Percentiles rank a stretch among this genome's conserved stretches.
Evolutionary conservation across 1,140 invertebrate genomes (phyloP).

Genomic region (Drosophila nannoptera): DNA sequence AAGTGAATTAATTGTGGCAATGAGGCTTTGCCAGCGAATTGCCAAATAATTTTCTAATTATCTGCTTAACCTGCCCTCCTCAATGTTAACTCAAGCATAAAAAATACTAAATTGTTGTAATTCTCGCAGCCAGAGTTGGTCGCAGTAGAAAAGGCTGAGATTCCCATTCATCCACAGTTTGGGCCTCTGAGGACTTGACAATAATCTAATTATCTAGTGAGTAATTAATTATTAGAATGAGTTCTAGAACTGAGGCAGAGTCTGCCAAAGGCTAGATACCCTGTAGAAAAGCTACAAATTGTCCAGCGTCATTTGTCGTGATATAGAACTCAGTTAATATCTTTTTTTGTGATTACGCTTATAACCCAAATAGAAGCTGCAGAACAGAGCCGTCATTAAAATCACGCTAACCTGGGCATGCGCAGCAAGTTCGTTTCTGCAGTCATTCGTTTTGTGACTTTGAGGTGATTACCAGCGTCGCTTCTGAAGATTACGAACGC

Average conservation of each 20-base stretch:
- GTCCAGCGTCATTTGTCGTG: constrained; percentile 58
- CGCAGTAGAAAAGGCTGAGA: no score
- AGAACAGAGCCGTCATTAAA: constrained; percentile 64
- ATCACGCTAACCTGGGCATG: constrained; percentile 67
- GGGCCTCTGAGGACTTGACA: constrained; percentile 11
- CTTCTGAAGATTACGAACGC: constrained; percentile 53
- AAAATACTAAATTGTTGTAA: no score
- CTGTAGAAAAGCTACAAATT: constrained; percentile 15
- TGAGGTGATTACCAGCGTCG: constrained; percentile 57
- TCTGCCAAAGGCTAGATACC: not conserved
- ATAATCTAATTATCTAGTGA: constrained; percentile 6
- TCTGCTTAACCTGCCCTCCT: constrained; percentile 1
- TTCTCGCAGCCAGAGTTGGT: no score
- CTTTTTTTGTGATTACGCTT: constrained; percentile 5
- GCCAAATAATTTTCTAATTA: constrained; percentile 24
- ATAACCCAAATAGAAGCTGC: constrained; percentile 30
- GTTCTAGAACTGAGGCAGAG: not conserved
- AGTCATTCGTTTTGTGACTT: constrained; percentile 44
- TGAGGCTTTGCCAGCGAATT: constrained; percentile 34
- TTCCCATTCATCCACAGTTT: not conserved
- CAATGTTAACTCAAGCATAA: constrained; percentile 1
- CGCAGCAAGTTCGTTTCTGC: constrained; percentile 52
- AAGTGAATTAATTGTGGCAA: constrained; percentile 42
- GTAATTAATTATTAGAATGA: constrained; percentile 51
- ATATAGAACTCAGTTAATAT: constrained; percentile 2